These are phyloP conservation scores for Pyrochroa serraticornis DNA, from an alignment of 2,888 invertebrate species.

Conservation along the genomic window DNA sequence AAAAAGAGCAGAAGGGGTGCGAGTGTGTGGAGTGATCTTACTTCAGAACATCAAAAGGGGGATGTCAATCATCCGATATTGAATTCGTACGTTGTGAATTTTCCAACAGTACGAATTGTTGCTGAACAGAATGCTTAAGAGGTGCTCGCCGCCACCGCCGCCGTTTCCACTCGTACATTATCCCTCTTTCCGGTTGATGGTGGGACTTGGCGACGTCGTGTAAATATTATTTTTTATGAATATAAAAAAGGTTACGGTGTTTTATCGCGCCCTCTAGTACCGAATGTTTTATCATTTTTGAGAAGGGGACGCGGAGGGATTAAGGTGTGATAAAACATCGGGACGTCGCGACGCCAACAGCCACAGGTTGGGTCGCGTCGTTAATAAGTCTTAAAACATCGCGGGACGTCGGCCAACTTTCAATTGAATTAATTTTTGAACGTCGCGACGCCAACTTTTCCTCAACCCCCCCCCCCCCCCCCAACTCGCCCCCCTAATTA, in stretches of 20 bases:
- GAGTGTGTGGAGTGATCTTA: constrained; percentile 32
- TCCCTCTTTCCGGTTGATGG: constrained; percentile 8
- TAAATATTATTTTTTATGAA: constrained; percentile 34
- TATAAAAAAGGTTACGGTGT: neutral
- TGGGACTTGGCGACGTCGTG: constrained; percentile 15
- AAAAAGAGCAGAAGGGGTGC: constrained; percentile 8
- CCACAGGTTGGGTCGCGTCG: constrained; percentile 7
- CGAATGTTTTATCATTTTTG: constrained; percentile 7
- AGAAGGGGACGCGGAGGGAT: constrained; percentile 2
- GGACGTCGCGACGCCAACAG: neutral
- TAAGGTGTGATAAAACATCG: constrained; percentile 12
- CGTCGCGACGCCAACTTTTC: too few relatives aligned
- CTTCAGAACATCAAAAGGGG: constrained; percentile 50
- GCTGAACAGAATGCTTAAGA: constrained; percentile 46
- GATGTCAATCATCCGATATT: constrained; percentile 54
- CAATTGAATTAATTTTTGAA: too few relatives aligned
- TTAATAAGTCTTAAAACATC: constrained; percentile 10
- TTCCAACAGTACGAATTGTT: constrained; percentile 43
- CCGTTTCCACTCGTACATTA: constrained; percentile 18
- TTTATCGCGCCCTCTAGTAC: neutral
- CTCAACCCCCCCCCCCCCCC: too few relatives aligned
- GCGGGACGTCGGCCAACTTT: neutral
- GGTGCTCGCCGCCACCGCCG: constrained; percentile 29
- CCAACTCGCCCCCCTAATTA: too few relatives aligned
- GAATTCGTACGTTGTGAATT: constrained; percentile 48